These are phyloP conservation scores for Cossypha niveicapilla DNA, from an alignment of 2,797 vertebrate genomes.

Conservation along the genomic window DNA sequence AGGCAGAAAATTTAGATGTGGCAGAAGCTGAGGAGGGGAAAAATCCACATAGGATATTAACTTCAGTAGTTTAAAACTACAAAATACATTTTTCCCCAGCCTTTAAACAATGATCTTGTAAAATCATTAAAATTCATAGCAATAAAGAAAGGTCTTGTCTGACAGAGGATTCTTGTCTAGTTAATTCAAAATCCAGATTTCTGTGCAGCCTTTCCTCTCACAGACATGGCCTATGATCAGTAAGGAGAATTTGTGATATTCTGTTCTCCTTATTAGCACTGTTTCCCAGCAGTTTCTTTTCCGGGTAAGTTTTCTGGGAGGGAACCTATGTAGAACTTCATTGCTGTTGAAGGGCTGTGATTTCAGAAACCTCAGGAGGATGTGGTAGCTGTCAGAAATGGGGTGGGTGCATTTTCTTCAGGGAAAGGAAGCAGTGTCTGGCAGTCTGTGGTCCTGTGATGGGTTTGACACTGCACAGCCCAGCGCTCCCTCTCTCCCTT, in stretches of 20 bases:
- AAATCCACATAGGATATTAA: not conserved
- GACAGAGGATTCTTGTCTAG: not conserved
- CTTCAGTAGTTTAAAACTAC: not conserved
- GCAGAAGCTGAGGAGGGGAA: fast-evolving
- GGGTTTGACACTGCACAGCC: not conserved
- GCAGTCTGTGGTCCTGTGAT: not conserved
- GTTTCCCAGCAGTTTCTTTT: not conserved
- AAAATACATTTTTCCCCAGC: not conserved
- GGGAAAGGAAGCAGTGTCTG: not conserved
- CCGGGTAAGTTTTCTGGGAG: not conserved
- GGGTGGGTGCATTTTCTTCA: not conserved
- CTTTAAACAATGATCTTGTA: not conserved
- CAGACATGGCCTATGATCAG: not conserved
- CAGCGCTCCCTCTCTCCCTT: not conserved
- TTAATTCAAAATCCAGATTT: conserved; percentile 10
- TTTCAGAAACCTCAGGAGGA: not conserved
- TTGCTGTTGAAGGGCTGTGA: not conserved
- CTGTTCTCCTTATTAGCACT: not conserved
- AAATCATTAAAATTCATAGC: not conserved
- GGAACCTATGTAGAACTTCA: not conserved
- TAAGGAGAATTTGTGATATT: not conserved
- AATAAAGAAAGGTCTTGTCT: not conserved
- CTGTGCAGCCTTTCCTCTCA: not conserved
- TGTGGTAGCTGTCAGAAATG: not conserved
- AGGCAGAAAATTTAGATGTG: not conserved